phyloP scores from a whole-genome alignment of 1,140 invertebrate genomes.

The Eurosta solidaginis region DNA sequence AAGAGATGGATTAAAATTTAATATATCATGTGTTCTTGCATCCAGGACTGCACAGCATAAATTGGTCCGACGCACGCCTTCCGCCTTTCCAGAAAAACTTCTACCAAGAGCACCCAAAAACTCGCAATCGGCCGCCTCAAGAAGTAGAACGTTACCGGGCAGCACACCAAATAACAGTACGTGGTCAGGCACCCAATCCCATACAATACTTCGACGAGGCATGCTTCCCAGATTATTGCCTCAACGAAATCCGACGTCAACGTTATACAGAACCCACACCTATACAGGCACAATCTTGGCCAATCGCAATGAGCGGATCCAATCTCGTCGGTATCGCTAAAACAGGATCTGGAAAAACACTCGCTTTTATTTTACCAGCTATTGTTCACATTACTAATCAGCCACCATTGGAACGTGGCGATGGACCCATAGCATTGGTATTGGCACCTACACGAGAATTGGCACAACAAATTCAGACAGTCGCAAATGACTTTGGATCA shows the following conservation, averaged over 20 bases:
- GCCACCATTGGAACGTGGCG: constrained; percentile 74
- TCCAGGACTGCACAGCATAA: constrained; percentile 41
- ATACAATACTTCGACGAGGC: constrained; percentile 80
- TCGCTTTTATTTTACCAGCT: constrained; percentile 78
- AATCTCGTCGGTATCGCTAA: constrained; percentile 93
- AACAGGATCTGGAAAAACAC: constrained; percentile 87
- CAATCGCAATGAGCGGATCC: constrained; percentile 84
- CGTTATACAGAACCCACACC: constrained; percentile 80
- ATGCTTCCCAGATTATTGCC: constrained; percentile 79
- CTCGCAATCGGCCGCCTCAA: constrained; percentile 69
- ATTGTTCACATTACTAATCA: constrained; percentile 93
- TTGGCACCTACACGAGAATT: constrained; percentile 92
- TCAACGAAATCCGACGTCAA: constrained; percentile 66
- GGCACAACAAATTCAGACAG: constrained; percentile 92
- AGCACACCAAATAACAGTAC: constrained; percentile 78
- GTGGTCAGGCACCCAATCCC: constrained; percentile 76
- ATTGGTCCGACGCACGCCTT: constrained; percentile 65
- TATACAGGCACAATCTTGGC: constrained; percentile 88
- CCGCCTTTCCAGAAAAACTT: constrained; percentile 92
- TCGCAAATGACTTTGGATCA: constrained; percentile 85
- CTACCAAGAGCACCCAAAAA: constrained; percentile 79
- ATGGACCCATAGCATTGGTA: constrained; percentile 88
- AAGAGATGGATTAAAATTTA: neutral
- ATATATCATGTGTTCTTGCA: neutral
- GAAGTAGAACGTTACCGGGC: constrained; percentile 77